Base-by-base conservation (phyloP, 2,113 vertebrate species). In the Bubo blakistoni region DNA sequence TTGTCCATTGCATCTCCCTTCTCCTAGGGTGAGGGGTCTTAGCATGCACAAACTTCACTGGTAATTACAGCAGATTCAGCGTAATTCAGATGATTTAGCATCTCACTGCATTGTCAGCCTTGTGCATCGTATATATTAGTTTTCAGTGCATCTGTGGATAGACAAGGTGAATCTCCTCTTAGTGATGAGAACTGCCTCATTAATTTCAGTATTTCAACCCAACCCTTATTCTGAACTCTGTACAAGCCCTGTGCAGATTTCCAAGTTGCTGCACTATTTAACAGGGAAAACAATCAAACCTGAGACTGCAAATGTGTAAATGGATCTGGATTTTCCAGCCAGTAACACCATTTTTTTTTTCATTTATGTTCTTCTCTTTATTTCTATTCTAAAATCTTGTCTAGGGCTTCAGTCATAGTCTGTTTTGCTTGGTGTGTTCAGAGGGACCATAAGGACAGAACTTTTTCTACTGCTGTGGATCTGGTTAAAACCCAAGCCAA, bases 401-500 rank as follows among this genome's bases (percentile, higher is more conserved):
- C n/a, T 79, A 78, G 52, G 15, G 30, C 51, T 69, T 94, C 87
- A 67, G 22, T 67, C 59, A 30, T 65, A 18, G 69, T 84, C 21
- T 71, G 16, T 67, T 81, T 80, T 69, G 40, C 36, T 58, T 70
- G 19, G 18, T 89, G 52, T 34, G 13, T 55, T 94, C 77, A 11
- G 5, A 51, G 81, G 54, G 51, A 26, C 66, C 44, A 47, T 79
- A 93, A 76, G 52, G 22, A 94, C 79, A 44, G 88, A 95, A 93
- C 63, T 67, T 46, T 63, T 95, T 67, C 85, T 81, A 2, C 74
- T 86, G 25, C 78, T 82, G 62, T 96, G 78, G 61, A 73, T 72
- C 81, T 94, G 65, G 57, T 94, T 94, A 90, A 96, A 95, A 91
- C 44, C 19, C 54, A 86, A 82, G 71, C 62, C 91, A 94, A 95